Percentiles rank a stretch among this genome's conserved stretches.
Conservation (phyloP, 2,797 vertebrate genomes). For the Cuniculus paca region DNA sequence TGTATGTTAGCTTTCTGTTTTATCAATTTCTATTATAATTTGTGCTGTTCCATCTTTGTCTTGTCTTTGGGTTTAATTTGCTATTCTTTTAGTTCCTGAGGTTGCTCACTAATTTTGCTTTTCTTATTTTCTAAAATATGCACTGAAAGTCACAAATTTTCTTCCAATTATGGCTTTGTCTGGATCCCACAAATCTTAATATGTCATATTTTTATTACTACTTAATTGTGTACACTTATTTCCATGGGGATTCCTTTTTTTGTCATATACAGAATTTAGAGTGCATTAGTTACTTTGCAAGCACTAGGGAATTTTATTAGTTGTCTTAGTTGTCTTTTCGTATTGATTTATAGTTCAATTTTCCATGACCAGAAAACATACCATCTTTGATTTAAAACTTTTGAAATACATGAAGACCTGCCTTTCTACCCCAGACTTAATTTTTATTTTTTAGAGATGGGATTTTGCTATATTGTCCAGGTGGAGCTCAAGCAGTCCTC, state of each 20-base stretch:
- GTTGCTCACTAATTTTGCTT: conserved; percentile 4
- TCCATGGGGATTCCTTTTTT: conserved; percentile 16
- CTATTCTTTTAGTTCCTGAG: neutral
- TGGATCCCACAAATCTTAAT: neutral
- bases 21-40: neutral
- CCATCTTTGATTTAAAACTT: neutral
- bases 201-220: neutral
- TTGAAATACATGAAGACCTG: neutral
- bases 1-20: neutral
- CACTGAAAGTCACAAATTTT: neutral
- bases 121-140: conserved; percentile 17
- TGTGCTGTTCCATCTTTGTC: neutral
- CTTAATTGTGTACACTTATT: neutral
- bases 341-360: conserved; percentile 24
- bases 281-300: neutral
- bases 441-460: neutral
- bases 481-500: neutral
- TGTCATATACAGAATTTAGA: neutral
- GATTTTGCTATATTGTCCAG: neutral
- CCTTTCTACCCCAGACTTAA: neutral
- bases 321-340: conserved; percentile 10
- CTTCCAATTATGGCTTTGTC: neutral
- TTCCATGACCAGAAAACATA: neutral
- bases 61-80: neutral
- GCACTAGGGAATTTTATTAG: neutral